phyloP scores from a whole-genome alignment of 2,888 invertebrate species.

The Pristionchus arcanus region DNA sequence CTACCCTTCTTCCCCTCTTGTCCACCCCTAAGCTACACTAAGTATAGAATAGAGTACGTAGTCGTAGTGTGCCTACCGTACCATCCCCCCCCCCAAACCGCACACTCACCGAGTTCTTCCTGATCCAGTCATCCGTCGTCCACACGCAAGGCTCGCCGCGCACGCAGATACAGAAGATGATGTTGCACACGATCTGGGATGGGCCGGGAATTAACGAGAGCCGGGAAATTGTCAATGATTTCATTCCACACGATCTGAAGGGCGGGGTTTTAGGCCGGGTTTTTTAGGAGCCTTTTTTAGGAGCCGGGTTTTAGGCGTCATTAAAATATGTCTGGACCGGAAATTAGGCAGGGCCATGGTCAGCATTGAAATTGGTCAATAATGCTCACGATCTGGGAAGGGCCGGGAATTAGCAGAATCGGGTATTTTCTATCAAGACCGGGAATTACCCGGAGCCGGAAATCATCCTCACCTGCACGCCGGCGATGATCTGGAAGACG shows the following conservation, averaged over 20 bases:
- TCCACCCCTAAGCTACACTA: too few relatives aligned
- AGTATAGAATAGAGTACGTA: too few relatives aligned
- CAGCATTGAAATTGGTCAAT: too few relatives aligned
- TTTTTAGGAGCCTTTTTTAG: too few relatives aligned
- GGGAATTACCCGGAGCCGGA: background rate
- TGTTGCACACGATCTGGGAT: slow-evolving; percentile 68
- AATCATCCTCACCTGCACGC: slow-evolving; percentile 61
- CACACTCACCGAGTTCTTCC: slow-evolving; percentile 33
- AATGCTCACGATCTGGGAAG: slow-evolving; percentile 66
- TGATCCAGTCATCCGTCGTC: slow-evolving; percentile 64
- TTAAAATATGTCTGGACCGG: too few relatives aligned
- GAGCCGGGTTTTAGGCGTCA: too few relatives aligned
- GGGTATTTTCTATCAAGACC: background rate
- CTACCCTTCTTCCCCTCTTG: too few relatives aligned
- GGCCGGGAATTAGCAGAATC: background rate
- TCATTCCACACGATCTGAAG: too few relatives aligned
- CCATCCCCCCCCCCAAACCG: background rate
- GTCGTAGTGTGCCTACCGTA: slow-evolving; percentile 7
- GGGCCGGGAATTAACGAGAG: background rate
- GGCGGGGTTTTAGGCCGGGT: too few relatives aligned
- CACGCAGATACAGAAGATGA: slow-evolving; percentile 71
- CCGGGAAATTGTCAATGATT: background rate
- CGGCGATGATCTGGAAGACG: slow-evolving; percentile 69
- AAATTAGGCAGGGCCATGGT: too few relatives aligned
- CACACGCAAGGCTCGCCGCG: slow-evolving; percentile 72